Base-by-base conservation (phyloP, 2,888 invertebrate genomes). In the Xanthia icteritia region DNA sequence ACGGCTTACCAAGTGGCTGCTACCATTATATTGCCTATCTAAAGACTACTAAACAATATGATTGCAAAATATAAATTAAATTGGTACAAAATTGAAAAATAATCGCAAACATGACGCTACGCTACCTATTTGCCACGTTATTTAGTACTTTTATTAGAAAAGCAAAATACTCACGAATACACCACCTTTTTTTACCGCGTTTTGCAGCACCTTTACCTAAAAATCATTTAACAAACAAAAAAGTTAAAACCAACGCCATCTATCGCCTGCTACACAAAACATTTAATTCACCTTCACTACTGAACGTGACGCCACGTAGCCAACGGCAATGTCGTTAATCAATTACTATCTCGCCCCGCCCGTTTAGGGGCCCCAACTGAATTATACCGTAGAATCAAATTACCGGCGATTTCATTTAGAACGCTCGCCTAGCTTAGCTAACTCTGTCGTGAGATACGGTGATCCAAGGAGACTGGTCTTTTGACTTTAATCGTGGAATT, bases 341-440 rank as follows among this genome's bases (percentile, higher is more conserved):
- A 85, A 82, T 88, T 81, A 85, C 70, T 60, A 36, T 20, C 13
- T 63, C 68, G 13, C 65, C 48, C 31, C 75, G 79, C 80, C 77
- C 75, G 81, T 81, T 86, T 81, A 80, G 77, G 63, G 45, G 84
- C 88, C 79, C 71, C 76, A 87, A 88, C 84, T 79, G 68, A 77
- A 81, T 88, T 87, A 84, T 83, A 83, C 88, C 79, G 64, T 84
- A 69, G 86, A 91, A 92, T 91, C 86, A 86, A 90, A 91, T 90
- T 88, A 90, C 81, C 76, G 83, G 81, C 84, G 88, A 90, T 89
- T 90, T 85, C 83, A 88, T 89, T 89, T 83, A 82, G 88, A 89
- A 88, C 85, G 77, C 63, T 72, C 63, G 39, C 72, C 72, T 86
- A 86, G 87, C 88, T 83, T 76, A 75, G 81, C 74, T 79, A 65